Percentiles rank a stretch among this genome's conserved stretches.
Evolutionary conservation across 1,140 invertebrate genomes (phyloP).

Genomic region (Bombus turneri): DNA sequence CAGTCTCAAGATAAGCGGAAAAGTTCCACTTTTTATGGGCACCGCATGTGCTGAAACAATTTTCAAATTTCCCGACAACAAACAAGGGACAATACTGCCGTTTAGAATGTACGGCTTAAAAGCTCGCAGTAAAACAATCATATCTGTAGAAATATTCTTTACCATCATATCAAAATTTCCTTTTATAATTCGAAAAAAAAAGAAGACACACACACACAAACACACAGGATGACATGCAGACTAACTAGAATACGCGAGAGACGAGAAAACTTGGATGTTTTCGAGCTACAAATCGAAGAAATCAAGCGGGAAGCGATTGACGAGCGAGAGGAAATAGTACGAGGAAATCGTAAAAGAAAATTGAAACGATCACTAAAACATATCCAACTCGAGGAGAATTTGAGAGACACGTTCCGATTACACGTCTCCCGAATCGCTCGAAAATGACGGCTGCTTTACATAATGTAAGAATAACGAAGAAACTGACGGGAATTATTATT

Average conservation of each 20-base stretch:
- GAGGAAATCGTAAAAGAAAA: slow-evolving; percentile 37
- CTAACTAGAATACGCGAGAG: neutral
- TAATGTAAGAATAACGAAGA: slow-evolving; percentile 52
- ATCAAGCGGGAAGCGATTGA: neutral
- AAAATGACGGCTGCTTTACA: slow-evolving; percentile 33
- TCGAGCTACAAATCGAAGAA: neutral
- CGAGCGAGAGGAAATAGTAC: neutral
- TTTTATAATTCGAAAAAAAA: slow-evolving; percentile 1
- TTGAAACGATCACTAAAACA: slow-evolving; percentile 63
- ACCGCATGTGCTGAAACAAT: slow-evolving; percentile 19
- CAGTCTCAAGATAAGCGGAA: slow-evolving; percentile 45
- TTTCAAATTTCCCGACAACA: slow-evolving; percentile 6
- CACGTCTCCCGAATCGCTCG: slow-evolving; percentile 1
- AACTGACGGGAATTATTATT: slow-evolving; percentile 59
- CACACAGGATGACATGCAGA: neutral
- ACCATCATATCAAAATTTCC: slow-evolving; percentile 12
- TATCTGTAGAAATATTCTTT: slow-evolving; percentile 36
- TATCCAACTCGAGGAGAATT: slow-evolving; percentile 64
- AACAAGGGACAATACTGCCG: slow-evolving; percentile 65
- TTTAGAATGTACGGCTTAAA: slow-evolving; percentile 37
- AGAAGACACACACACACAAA: neutral
- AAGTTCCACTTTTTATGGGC: slow-evolving; percentile 59
- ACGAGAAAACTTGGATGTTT: neutral
- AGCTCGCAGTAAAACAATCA: slow-evolving; percentile 29
- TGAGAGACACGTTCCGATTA: neutral